Evolutionary conservation across 2,888 invertebrate species (phyloP), one percentile per base, ranked within the genome.

Genomic region (Octodonta nipae): DNA sequence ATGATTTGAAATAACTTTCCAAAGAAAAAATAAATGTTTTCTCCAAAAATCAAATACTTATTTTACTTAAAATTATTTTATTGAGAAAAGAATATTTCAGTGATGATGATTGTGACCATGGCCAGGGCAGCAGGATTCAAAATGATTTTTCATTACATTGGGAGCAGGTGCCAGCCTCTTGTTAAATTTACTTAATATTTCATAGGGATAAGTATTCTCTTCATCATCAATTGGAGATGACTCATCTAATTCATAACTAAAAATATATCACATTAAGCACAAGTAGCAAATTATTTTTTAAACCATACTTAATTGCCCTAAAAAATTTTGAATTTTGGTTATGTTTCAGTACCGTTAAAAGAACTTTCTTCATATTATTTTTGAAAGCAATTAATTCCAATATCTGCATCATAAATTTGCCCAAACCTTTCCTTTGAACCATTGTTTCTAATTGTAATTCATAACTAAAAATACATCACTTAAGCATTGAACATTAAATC

Each of bases 321-420:
- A 84, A 89, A 63, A 89, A 89, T 3, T 71, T 61, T 1, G 81
- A 82, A 25, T 68, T 60, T 22, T 71, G 68, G 62, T 88, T 88
- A 54, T 79, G 74, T 52, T 81, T 84, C 43, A 88, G 73, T 30
- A 81, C 79, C 6, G 89, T 89, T 47, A 88, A 66, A 33, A 87
- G 72, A 28, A 88, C 81, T 65, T 79, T 83, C 48, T 71, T 69
- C 81, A 89, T 81, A 46, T 71, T 70, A 49, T 78, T 78, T 37
- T 73, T 72, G 49, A 64, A 69, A 27, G 83, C 86, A 35, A 91
- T 68, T 31, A 72, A 63, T 62, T 87, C 86, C 41, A 89, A 60
- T 42, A 81, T 72, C 50, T 73, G 70, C 67, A 89, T 74, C 63
- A 89, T 70, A 52, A 81, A 81, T 54, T 78, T 78, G 3, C 91